Evolutionary conservation across 2,888 invertebrate genomes (phyloP).

Genomic region (Darwinula stevensoni): DNA sequence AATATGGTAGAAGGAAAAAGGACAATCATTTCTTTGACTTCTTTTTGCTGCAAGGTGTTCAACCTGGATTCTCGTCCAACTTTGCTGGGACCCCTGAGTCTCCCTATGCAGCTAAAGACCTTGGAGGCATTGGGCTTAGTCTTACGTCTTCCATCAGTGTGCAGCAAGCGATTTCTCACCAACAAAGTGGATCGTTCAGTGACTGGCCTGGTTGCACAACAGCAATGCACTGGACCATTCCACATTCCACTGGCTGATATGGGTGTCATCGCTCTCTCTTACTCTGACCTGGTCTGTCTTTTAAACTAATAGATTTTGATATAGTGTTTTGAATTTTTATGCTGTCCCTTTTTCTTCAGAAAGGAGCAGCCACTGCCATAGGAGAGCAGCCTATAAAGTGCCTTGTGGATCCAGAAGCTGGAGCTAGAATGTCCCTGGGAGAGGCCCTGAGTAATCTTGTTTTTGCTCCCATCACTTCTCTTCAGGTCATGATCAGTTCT

Average conservation of each 20-base stretch:
- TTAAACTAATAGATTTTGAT: background rate
- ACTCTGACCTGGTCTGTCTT: conserved; percentile 31
- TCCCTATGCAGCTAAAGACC: conserved; percentile 28
- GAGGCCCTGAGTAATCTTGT: conserved; percentile 81
- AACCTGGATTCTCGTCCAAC: background rate
- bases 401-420: conserved; percentile 44
- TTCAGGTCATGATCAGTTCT: too few species aligned
- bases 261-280: conserved; percentile 59
- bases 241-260: conserved; percentile 88
- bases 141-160: conserved; percentile 32
- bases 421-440: conserved; percentile 75
- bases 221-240: conserved; percentile 89
- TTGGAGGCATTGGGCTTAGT: conserved; percentile 26
- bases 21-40: too few species aligned
- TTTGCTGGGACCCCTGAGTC: conserved; percentile 18
- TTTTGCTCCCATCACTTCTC: conserved; percentile 26
- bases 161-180: conserved; percentile 77
- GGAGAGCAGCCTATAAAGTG: conserved; percentile 94
- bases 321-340: conserved; percentile 4
- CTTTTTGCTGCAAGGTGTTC: background rate
- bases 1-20: too few species aligned
- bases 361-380: conserved; percentile 75
- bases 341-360: conserved; percentile 14
- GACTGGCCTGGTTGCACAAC: conserved; percentile 77
- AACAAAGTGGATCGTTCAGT: conserved; percentile 90